phyloP scores from a whole-genome alignment of 2,797 vertebrate species.

The Bradypus variegatus region DNA sequence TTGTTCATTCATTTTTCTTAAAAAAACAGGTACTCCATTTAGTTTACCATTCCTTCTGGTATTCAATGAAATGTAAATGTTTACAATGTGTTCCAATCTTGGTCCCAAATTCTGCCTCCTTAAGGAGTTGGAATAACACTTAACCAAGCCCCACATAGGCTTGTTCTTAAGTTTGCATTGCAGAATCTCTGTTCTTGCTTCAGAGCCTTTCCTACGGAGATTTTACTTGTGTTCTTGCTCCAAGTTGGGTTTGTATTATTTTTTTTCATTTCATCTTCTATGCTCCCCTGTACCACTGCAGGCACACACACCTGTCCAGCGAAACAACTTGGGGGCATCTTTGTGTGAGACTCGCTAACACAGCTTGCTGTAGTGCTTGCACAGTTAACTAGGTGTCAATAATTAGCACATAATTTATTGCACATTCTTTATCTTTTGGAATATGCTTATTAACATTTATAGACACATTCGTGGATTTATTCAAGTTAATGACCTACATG shows the following conservation, averaged over 20 bases:
- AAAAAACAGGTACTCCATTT: neutral
- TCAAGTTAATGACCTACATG: neutral
- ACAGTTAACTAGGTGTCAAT: neutral
- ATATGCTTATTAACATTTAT: neutral
- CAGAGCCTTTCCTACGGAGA: neutral
- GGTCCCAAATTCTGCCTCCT: neutral
- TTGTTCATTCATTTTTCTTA: neutral
- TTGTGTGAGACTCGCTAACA: neutral
- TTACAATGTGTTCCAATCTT: no score
- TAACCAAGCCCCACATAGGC: no score
- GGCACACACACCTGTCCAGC: neutral
- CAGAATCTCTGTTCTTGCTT: neutral
- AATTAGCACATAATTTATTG: accelerated
- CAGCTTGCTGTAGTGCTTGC: neutral
- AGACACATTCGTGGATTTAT: neutral
- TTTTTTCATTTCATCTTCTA: neutral
- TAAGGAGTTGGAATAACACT: neutral
- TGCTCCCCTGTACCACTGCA: no score
- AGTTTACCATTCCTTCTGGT: accelerated
- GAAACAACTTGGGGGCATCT: neutral
- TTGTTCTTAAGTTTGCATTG: neutral
- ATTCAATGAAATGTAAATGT: accelerated
- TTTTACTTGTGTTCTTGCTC: neutral
- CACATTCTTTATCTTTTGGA: neutral
- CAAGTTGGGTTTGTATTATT: neutral